Conservation (phyloP, 2,113 vertebrate species). For the Rhabdornis inornatus region DNA sequence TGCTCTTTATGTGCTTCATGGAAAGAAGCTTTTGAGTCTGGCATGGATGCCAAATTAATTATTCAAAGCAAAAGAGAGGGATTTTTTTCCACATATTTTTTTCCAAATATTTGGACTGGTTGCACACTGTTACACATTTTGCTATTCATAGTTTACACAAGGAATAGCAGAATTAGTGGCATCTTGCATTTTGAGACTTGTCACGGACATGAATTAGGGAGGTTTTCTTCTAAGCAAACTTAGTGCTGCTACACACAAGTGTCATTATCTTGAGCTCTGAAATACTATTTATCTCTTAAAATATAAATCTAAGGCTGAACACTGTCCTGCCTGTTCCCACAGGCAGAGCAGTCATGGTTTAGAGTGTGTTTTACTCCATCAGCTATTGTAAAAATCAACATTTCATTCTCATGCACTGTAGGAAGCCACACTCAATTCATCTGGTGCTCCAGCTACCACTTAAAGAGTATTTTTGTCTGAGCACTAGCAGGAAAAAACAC, state of each 20-base stretch:
- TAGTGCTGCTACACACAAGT: background rate
- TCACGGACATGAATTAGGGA: background rate
- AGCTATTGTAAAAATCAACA: slow-evolving; percentile 36
- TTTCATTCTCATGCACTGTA: background rate
- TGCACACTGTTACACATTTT: background rate
- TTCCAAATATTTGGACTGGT: background rate
- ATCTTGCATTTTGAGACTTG: background rate
- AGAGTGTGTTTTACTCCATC: background rate
- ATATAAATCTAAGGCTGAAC: background rate
- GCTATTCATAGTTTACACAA: background rate
- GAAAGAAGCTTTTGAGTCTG: slow-evolving; percentile 3
- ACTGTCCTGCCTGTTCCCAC: background rate
- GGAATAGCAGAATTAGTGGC: background rate
- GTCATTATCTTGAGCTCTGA: background rate
- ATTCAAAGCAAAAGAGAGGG: background rate
- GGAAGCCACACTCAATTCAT: background rate
- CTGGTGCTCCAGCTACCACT: background rate
- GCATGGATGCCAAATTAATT: slow-evolving; percentile 36
- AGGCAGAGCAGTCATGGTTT: background rate
- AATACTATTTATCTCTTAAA: background rate
- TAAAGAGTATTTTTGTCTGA: background rate
- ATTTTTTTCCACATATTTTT: background rate
- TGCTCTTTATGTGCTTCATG: background rate
- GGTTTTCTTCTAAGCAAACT: background rate
- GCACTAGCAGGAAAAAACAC: background rate